Percentiles rank a stretch among this genome's conserved stretches.
Evolutionary conservation across 2,888 invertebrate species (phyloP).

Genomic region (Aphidius colemani): DNA sequence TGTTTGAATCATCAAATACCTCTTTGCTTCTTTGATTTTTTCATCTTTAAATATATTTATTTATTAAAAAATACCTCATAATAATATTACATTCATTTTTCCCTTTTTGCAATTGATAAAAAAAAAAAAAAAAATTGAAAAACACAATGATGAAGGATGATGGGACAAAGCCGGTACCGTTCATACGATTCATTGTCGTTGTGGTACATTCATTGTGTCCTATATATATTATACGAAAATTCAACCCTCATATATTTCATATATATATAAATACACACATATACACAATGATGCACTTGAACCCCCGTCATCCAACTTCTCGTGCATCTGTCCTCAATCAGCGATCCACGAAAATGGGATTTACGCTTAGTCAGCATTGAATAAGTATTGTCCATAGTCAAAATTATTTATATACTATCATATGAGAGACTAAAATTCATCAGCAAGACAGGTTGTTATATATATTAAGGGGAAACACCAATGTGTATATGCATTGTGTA

Average conservation of each 20-base stretch:
- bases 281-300: constrained; percentile 36
- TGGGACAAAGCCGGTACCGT: constrained; percentile 12
- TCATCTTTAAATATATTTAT: no score
- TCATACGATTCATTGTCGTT: constrained; percentile 3
- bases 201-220: constrained; percentile 48
- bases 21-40: no score
- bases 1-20: no score
- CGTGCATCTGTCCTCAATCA: constrained; percentile 61
- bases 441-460: constrained; percentile 6
- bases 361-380: constrained; percentile 40
- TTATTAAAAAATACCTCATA: background rate
- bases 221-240: constrained; percentile 39
- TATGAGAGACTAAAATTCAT: constrained; percentile 6
- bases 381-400: constrained; percentile 47
- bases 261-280: background rate
- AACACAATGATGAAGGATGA: constrained; percentile 4
- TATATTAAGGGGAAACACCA: constrained; percentile 5
- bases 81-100: no score
- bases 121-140: background rate
- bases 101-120: no score
- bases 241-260: constrained; percentile 48
- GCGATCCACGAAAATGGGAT: constrained; percentile 55
- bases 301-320: constrained; percentile 8
- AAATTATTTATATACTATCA: constrained; percentile 1
- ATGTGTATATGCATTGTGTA: background rate